Evolutionary conservation across 2,113 vertebrate species (phyloP).

Genomic region (Alosa alosa): DNA sequence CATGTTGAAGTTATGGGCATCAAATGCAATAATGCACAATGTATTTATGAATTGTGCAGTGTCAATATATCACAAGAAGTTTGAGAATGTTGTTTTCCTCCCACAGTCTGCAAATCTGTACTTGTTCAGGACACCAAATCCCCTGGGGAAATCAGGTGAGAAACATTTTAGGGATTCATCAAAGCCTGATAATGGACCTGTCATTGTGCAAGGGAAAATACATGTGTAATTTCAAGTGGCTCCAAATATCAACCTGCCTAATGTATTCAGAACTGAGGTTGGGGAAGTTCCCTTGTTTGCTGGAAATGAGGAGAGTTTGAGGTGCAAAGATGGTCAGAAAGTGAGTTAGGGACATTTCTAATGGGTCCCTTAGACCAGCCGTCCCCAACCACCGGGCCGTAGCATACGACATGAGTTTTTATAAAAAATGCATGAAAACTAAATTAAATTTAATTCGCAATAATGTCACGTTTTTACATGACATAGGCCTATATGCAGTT

Average conservation of each 20-base stretch:
- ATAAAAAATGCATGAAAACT: too few species aligned
- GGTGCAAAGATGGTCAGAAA: neutral
- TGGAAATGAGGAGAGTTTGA: neutral
- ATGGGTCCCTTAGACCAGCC: conserved; percentile 53
- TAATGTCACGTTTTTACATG: too few species aligned
- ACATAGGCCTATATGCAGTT: too few species aligned
- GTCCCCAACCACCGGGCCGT: too few species aligned
- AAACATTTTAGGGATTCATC: neutral
- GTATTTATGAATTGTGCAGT: neutral
- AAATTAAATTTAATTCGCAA: too few species aligned
- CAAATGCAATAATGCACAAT: conserved; percentile 8
- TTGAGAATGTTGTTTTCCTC: conserved; percentile 23
- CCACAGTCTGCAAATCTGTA: neutral
- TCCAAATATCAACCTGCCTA: neutral
- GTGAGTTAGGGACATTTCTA: neutral
- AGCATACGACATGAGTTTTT: too few species aligned
- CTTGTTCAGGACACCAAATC: neutral
- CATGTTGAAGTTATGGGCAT: conserved; percentile 60
- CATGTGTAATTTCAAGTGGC: neutral
- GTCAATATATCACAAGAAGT: neutral
- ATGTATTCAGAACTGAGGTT: neutral
- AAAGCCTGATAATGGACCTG: neutral
- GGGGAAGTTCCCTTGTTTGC: neutral
- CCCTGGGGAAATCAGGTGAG: neutral
- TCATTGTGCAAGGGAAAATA: neutral